Conservation (phyloP, 2,888 invertebrate species). For the Hirudinaria manillensis region DNA sequence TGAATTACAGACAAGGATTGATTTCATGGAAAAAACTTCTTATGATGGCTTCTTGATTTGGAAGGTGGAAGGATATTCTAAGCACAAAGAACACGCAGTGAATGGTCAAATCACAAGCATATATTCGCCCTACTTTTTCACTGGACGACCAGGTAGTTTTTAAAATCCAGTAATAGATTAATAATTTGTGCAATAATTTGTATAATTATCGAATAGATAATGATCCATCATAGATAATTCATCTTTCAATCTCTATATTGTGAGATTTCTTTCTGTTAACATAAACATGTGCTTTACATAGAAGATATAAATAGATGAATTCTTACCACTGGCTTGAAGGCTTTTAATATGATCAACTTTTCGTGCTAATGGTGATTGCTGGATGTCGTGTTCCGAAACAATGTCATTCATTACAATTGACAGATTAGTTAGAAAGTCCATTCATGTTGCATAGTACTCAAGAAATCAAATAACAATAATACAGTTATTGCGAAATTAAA, state of each 20-base stretch:
- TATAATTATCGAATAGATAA: not conserved
- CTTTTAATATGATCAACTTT: no score
- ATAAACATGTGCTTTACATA: no score
- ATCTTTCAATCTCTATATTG: no score
- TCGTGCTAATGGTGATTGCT: no score
- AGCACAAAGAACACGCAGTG: conserved; percentile 46
- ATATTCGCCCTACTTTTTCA: conserved; percentile 50
- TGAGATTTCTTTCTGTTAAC: not conserved
- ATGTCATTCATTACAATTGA: not conserved
- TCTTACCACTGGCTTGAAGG: no score
- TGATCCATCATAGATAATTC: no score
- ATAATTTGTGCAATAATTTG: not conserved
- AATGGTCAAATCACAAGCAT: conserved; percentile 46
- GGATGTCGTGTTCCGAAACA: no score
- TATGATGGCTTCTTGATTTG: conserved; percentile 51
- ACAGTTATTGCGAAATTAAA: not conserved
- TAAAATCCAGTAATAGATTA: not conserved
- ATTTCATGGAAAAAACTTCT: conserved; percentile 42
- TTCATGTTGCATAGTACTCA: not conserved
- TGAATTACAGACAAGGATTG: not conserved
- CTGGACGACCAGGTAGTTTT: conserved; percentile 43
- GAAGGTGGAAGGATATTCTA: conserved; percentile 47
- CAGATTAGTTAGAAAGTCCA: not conserved
- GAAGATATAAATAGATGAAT: no score
- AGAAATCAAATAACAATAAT: not conserved